phyloP scores from a whole-genome alignment of 2,888 invertebrate genomes.

The Chymomyza procnemis region DNA sequence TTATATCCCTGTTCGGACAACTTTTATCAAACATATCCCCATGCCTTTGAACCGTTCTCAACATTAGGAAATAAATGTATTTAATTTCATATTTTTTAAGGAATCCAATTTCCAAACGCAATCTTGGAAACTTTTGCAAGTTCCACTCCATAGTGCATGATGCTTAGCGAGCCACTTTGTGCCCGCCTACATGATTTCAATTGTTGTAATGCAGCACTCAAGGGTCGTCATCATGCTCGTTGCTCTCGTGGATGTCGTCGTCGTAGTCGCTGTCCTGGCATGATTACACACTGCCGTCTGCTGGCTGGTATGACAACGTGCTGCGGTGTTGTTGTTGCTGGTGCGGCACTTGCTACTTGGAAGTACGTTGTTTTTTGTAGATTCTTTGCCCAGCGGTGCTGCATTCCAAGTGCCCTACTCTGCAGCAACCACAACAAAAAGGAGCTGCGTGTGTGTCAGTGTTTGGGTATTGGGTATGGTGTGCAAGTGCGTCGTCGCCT shows the following conservation, averaged over 20 bases:
- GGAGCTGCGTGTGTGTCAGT: neutral
- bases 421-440: constrained; percentile 21
- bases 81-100: too few relatives aligned
- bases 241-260: constrained; percentile 18
- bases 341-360: constrained; percentile 55
- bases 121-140: neutral
- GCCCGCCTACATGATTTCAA: constrained; percentile 45
- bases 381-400: constrained; percentile 43
- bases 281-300: constrained; percentile 48
- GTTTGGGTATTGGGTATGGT: neutral
- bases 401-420: constrained; percentile 38
- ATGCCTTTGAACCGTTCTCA: too few relatives aligned
- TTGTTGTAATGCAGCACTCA: constrained; percentile 68
- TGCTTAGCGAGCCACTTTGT: neutral
- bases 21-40: too few relatives aligned
- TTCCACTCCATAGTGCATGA: neutral
- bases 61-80: too few relatives aligned
- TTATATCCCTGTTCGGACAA: too few relatives aligned
- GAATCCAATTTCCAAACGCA: neutral
- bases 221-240: constrained; percentile 43
- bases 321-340: constrained; percentile 27
- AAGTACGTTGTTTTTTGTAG: constrained; percentile 30
- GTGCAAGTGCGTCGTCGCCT: constrained; percentile 39
- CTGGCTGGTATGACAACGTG: constrained; percentile 34
- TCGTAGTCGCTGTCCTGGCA: constrained; percentile 38